phyloP scores from a whole-genome alignment of 2,113 vertebrate genomes.

The Gadus macrocephalus region DNA sequence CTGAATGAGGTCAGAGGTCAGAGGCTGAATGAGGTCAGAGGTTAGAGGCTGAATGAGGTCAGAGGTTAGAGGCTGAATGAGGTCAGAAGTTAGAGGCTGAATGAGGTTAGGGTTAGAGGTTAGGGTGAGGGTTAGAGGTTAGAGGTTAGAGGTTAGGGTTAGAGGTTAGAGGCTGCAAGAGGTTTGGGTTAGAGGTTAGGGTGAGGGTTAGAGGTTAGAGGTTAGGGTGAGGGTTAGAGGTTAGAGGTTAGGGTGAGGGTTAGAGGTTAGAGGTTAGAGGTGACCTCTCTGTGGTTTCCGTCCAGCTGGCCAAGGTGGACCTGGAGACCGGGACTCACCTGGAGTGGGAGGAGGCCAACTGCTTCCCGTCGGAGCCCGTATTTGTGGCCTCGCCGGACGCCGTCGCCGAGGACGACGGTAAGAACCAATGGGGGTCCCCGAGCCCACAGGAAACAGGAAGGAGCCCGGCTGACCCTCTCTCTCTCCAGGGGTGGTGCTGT shows the following conservation, averaged over 20 bases:
- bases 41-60: not conserved
- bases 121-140: constrained; percentile 41
- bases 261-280: not conserved
- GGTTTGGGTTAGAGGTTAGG: not conserved
- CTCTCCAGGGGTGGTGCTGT: constrained; percentile 81
- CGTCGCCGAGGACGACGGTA: constrained; percentile 88
- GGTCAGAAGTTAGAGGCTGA: not conserved
- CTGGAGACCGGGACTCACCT: constrained; percentile 66
- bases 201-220: too few relatives aligned
- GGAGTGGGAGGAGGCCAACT: constrained; percentile 75
- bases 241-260: too few relatives aligned
- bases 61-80: too few relatives aligned
- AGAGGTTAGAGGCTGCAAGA: not conserved
- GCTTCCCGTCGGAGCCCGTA: constrained; percentile 85
- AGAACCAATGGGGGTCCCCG: constrained; percentile 16
- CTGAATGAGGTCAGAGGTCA: not conserved
- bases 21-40: not conserved
- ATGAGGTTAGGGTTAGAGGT: not conserved
- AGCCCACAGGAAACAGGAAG: too few relatives aligned
- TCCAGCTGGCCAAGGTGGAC: constrained; percentile 84
- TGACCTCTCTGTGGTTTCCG: not conserved
- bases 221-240: not conserved
- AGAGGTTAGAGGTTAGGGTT: constrained; percentile 38
- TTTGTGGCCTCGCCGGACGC: constrained; percentile 81
- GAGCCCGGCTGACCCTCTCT: too few relatives aligned